These are phyloP conservation scores for Pentalonia nigronervosa DNA, from an alignment of 1,140 invertebrate species.

Conservation along the genomic window DNA sequence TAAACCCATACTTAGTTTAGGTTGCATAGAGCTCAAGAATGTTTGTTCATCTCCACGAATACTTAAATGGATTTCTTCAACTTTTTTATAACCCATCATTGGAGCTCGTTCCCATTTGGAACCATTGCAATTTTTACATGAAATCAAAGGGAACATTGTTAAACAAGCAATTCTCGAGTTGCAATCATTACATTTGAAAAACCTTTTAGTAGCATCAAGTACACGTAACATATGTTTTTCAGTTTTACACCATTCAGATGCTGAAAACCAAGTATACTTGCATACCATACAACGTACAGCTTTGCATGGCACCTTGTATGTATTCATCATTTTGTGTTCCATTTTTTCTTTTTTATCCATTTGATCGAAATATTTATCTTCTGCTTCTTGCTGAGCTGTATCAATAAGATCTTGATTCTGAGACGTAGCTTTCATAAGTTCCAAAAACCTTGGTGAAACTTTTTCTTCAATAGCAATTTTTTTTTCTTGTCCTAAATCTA, in stretches of 20 bases:
- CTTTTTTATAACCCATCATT: conserved; percentile 70
- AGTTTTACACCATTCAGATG: conserved; percentile 82
- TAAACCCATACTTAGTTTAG: conserved; percentile 50
- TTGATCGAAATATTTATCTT: conserved; percentile 88
- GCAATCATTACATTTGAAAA: conserved; percentile 90
- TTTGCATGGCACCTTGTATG: conserved; percentile 83
- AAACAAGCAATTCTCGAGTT: conserved; percentile 81
- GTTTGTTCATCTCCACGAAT: conserved; percentile 58
- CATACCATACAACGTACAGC: conserved; percentile 85
- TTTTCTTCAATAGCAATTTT: conserved; percentile 59
- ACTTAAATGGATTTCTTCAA: conserved; percentile 51
- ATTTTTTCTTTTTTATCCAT: conserved; percentile 88
- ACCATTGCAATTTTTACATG: conserved; percentile 80
- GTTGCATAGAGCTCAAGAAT: conserved; percentile 52
- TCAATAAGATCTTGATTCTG: conserved; percentile 79
- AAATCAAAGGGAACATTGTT: conserved; percentile 76
- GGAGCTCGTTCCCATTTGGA: conserved; percentile 78
- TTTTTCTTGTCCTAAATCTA: conserved; percentile 29
- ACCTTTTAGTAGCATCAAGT: conserved; percentile 82
- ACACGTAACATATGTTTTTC: conserved; percentile 81
- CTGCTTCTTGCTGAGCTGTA: conserved; percentile 74
- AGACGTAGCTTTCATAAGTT: conserved; percentile 81
- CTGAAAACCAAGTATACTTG: conserved; percentile 87
- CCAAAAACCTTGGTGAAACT: conserved; percentile 69
- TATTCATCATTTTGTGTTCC: conserved; percentile 90